Evolutionary conservation across 2,888 invertebrate genomes (phyloP), one percentile per base, ranked within the genome.

Genomic region (Abscondita cerata): DNA sequence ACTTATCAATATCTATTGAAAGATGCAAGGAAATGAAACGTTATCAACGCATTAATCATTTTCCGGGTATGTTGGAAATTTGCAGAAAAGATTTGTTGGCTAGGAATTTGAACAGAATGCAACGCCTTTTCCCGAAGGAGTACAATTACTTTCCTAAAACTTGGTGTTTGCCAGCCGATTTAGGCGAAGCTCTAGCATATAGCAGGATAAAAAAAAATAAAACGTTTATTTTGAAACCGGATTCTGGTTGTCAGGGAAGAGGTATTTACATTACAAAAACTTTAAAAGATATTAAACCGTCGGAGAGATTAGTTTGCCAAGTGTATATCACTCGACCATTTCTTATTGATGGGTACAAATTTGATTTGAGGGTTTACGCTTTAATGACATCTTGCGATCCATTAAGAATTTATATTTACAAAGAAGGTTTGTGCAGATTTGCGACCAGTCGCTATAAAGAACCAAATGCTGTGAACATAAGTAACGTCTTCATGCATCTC

Each of bases 141-240:
- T 96, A 95, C 78, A 92, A 91, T 75, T 93, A 96, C 77, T 96
- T 94, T 78, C 96, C 96, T 0, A 93, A 92, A 82, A 94, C 95
- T 6, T 96, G 96, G 95, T 93, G 94, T 79, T 85, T 96, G 68
- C 96, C 96, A 19, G 91, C 94, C 15, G 95, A 95, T 77, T 85
- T 90, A 65, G 91, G 91, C 1, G 92, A 89, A 78, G 92, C 89
- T 11, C 81, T 87, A 59, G 87, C 84, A 69, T 92, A 88, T 77
- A 88, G 88, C 76, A 89, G 87, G 80, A 83, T 85, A 65, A 87
- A 87, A 75, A 90, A 83, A 76, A 87, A 87, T 66, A 89, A 87
- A 76, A 91, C 92, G 0, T 96, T 91, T 74, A 96, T 96, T 62
- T 84, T 96, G 64, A 96, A 96, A 80, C 96, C 96, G 0, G 95